These are phyloP conservation scores for Trididemnum miniatum DNA, from an alignment of 23 tunicate genomes.

Conservation along the genomic window DNA sequence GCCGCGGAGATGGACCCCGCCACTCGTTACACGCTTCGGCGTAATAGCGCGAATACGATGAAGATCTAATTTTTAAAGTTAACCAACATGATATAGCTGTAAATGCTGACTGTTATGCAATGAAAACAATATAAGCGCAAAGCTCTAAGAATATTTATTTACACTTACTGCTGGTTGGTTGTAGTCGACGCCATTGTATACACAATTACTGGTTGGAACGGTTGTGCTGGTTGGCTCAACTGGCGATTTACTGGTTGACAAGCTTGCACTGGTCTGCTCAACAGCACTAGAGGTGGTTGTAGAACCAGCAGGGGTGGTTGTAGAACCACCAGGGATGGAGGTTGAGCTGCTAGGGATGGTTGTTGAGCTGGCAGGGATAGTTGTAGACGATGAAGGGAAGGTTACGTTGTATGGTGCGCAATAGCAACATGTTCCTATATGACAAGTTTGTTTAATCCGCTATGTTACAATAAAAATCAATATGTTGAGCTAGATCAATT, in stretches of 20 bases:
- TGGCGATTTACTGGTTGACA: slow-evolving; percentile 10
- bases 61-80: no score
- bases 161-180: slow-evolving; percentile 62
- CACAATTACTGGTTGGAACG: slow-evolving; percentile 24
- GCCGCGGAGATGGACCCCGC: no score
- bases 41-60: no score
- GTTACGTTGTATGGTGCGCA: slow-evolving; percentile 80
- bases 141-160: no score
- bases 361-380: not conserved
- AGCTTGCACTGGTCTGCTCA: not conserved
- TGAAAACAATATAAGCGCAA: no score
- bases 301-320: slow-evolving; percentile 16
- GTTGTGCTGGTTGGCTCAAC: slow-evolving; percentile 29
- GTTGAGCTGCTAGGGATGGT: slow-evolving; percentile 20
- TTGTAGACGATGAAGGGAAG: slow-evolving; percentile 35
- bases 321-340: not conserved
- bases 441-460: no score
- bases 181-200: slow-evolving; percentile 70
- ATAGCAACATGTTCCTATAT: slow-evolving; percentile 78
- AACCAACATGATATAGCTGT: no score
- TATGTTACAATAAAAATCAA: no score
- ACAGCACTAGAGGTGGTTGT: slow-evolving; percentile 2
- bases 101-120: no score
- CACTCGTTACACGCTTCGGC: no score
- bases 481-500: no score